Evolutionary conservation across 2,113 vertebrate species (phyloP).

Genomic region (Mugil cephalus): DNA sequence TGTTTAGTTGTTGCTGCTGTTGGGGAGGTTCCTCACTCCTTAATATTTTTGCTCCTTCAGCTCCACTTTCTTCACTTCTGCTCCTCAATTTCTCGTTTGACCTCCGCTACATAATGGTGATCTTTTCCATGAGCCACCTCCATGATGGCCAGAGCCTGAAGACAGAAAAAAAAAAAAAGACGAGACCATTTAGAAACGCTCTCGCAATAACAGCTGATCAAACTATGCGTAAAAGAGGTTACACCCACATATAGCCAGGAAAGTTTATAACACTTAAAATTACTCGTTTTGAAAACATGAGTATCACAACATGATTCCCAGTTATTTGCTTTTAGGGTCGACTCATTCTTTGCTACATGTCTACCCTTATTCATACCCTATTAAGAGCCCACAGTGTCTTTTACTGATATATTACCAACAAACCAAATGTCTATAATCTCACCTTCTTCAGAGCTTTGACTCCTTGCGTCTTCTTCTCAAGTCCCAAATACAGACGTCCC

Average conservation of each 20-base stretch:
- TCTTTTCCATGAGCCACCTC: slow-evolving; percentile 96
- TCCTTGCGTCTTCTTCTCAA: slow-evolving; percentile 89
- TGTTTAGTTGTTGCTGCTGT: slow-evolving; percentile 38
- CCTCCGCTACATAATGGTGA: slow-evolving; percentile 94
- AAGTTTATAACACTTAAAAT: background rate
- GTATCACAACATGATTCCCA: background rate
- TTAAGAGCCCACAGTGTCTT: background rate
- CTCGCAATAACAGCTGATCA: background rate
- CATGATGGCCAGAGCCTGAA: slow-evolving; percentile 95
- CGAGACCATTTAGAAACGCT: background rate
- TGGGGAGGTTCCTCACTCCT: slow-evolving; percentile 14
- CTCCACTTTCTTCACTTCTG: slow-evolving; percentile 70
- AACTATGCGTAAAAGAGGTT: background rate
- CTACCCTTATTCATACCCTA: background rate
- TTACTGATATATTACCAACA: background rate
- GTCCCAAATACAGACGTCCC: slow-evolving; percentile 91
- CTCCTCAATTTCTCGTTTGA: slow-evolving; percentile 93
- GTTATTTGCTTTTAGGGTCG: too few relatives aligned
- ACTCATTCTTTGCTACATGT: too few relatives aligned
- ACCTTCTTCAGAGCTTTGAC: slow-evolving; percentile 93
- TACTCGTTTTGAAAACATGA: too few relatives aligned
- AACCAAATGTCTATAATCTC: slow-evolving; percentile 7
- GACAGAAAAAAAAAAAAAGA: slow-evolving; percentile 35
- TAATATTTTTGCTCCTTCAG: slow-evolving; percentile 31
- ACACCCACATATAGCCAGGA: background rate